Evolutionary conservation across 2,113 vertebrate genomes (phyloP), one percentile per base, ranked within the genome.

Genomic region (Lipotes vexillifer): DNA sequence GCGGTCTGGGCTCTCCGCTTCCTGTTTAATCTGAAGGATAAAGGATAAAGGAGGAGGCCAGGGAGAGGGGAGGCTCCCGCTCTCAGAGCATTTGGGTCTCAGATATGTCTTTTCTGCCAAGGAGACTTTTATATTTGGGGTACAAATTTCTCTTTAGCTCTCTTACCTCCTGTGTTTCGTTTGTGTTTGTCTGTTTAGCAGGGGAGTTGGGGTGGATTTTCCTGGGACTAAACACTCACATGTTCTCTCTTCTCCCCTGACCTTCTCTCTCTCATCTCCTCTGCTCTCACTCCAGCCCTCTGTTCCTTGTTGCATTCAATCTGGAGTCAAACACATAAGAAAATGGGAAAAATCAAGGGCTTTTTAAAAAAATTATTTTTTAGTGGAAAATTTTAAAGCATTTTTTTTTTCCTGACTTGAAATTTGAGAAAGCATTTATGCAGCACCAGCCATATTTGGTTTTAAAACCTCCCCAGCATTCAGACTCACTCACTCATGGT

Each of bases 381-480:
- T 31, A 69, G 41, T 27, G 31, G 33, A 41, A 8, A 68, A 14
- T 44, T 83, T 65, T 44, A 68, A 21, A n/a, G 65, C 57, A 8
- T 6, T 61, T 75, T 57, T 75, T 55, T 86, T 94, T 95, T 83
- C 41, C 69, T 92, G 23, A 31, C 80, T 84, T 96, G 94, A 65
- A 98, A 96, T 88, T 59, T 92, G 87, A 93, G 94, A 90, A 93
- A 93, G 75, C 57, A 18, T 44, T 94, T 77, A 23, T 82, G 92
- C 75, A 66, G 71, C 36, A 44, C 31, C 23, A 69, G 86, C 46
- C 1, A 4, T 59, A 10, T 88, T 97, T 90, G 57, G 27, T 69
- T 88, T 90, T 89, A 55, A 95, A 94, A 97, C 46, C 44, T 77
- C 12, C 87, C 36, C 69, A 59, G 44, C 49, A 71, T 21, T 72